A percentile compares a stretch with the other conserved stretches of the same genome.
These are phyloP conservation scores for Siphamia tubifer DNA, from an alignment of 2,113 vertebrate species.

Conservation along the genomic window DNA sequence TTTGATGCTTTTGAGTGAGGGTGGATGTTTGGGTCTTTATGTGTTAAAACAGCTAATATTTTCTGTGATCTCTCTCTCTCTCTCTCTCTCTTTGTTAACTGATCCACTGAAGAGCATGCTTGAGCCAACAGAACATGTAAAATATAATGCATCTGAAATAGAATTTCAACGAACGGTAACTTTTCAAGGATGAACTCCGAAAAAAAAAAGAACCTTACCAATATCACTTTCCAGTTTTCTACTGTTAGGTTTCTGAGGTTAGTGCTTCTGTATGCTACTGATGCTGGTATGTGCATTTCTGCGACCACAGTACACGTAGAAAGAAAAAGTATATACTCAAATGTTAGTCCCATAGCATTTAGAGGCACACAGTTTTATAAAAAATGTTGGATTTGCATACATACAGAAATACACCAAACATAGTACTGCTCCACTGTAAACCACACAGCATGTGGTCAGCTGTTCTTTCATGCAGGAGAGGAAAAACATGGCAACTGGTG, in stretches of 20 bases:
- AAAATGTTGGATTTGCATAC: neutral
- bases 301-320: constrained; percentile 12
- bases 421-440: neutral
- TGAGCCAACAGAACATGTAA: too few species aligned
- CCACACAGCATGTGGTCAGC: neutral
- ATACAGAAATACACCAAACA: neutral
- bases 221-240: constrained; percentile 30
- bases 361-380: neutral
- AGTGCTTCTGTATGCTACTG: neutral
- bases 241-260: constrained; percentile 39
- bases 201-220: too few species aligned
- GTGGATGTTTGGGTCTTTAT: too few species aligned
- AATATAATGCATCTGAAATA: neutral
- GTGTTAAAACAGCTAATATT: too few species aligned
- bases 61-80: too few species aligned
- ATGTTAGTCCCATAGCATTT: neutral
- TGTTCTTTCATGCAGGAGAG: neutral
- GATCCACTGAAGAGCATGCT: too few species aligned
- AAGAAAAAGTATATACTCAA: neutral
- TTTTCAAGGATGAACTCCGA: neutral
- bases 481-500: neutral
- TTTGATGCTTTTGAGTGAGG: too few species aligned
- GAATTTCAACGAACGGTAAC: neutral
- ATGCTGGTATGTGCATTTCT: neutral
- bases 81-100: too few species aligned